Evolutionary conservation across 1,140 invertebrate species (phyloP), one percentile per base, ranked within the genome.

Genomic region (Drosophila orosa): DNA sequence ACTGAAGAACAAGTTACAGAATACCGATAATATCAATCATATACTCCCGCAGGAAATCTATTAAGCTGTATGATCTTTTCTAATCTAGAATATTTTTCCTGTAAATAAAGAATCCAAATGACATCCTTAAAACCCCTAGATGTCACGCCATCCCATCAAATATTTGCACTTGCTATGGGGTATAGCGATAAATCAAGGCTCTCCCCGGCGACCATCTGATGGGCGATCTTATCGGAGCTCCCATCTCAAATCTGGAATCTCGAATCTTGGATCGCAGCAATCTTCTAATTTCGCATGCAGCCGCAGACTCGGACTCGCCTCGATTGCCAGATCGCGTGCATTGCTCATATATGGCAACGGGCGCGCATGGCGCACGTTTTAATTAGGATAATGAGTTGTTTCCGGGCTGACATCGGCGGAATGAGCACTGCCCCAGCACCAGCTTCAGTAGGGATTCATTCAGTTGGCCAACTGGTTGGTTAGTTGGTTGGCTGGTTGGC

Each of bases 321-420:
- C 71, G 74, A 90, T 90, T 90, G 86, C 78, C 82, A 81, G 86
- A 90, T 90, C 87, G 86, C 86, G 87, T 90, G 86, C 78, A 90
- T 80, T 89, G 84, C 65, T 72, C 84, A 89, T 89, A 89, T 89
- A 84, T 89, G 84, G 84, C 77, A 80, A 71, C 61, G 68, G 65
- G 76, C 82, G 90, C 90, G 89, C 84, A 90, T 80, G 84, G 81
- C 82, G 84, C 85, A 91, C 90, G 90, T 91, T 91, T 91, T 91
- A 91, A 91, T 91, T 91, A 91, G 90, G 90, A 91, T 91, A 91
- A 91, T 91, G 90, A 91, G 89, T 90, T 91, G 89, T 91, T 91
- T 91, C 90, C 90, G 90, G 89, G 78, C 69, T 66, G 68, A 71
- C 40, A 58, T 71, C 66, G 68, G 31, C 69, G 37, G 37, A 63